Conservation (phyloP, 2,888 invertebrate species). For the Pristionchus exspectatus region DNA sequence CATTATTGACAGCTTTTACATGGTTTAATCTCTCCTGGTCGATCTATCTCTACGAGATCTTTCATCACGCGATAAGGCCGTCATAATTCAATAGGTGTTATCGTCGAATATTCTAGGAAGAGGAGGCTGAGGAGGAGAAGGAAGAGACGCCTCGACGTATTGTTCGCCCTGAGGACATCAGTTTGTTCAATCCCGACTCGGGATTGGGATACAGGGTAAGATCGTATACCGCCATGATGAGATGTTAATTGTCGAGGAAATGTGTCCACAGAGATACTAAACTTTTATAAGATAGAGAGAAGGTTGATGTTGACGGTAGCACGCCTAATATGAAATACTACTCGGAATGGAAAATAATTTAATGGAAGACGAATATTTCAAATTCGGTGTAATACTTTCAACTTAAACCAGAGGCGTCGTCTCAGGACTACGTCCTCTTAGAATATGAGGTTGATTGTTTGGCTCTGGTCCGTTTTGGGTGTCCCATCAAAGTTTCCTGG, state of each 20-base stretch:
- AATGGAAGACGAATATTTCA: neutral
- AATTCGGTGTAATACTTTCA: no score
- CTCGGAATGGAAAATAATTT: neutral
- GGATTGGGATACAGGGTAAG: conserved; percentile 2
- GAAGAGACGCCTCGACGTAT: neutral
- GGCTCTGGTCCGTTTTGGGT: no score
- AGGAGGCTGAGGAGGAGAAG: neutral
- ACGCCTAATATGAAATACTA: neutral
- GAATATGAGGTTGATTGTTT: neutral
- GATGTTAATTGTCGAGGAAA: no score
- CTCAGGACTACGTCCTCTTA: neutral
- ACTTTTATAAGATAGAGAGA: no score
- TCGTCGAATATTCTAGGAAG: neutral
- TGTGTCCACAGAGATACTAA: no score
- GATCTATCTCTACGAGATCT: neutral
- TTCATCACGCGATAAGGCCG: neutral
- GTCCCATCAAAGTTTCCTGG: no score
- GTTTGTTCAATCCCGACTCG: conserved; percentile 11
- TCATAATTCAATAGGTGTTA: neutral
- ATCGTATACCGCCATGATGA: neutral
- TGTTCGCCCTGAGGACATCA: conserved; percentile 16
- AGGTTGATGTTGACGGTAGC: no score
- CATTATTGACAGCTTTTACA: neutral
- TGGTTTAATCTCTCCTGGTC: neutral
- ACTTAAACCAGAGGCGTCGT: neutral